phyloP scores from a whole-genome alignment of 2,888 invertebrate genomes.

The Netelia fuscicornis region DNA sequence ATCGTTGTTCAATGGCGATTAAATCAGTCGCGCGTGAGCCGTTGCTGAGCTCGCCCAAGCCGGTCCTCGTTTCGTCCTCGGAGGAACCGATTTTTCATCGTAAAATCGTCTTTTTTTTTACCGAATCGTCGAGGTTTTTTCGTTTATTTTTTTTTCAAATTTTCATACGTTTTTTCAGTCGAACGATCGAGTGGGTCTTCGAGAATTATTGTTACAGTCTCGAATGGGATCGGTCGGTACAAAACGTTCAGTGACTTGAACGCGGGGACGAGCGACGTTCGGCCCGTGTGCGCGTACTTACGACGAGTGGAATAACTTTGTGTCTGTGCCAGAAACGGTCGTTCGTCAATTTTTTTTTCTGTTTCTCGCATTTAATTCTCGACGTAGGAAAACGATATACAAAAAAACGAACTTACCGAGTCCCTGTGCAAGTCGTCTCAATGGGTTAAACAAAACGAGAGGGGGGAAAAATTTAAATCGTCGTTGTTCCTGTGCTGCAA shows the following conservation, averaged over 20 bases:
- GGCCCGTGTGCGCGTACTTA: conserved; percentile 3
- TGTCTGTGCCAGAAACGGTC: conserved; percentile 18
- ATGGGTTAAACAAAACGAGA: conserved; percentile 15
- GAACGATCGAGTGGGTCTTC: background rate
- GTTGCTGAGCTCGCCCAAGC: conserved; percentile 57
- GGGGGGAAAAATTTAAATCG: background rate
- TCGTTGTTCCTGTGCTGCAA: background rate
- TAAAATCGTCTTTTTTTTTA: background rate
- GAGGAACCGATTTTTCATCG: background rate
- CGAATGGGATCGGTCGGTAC: background rate
- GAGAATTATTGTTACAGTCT: background rate
- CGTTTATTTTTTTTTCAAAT: background rate
- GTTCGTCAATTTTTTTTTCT: conserved; percentile 23
- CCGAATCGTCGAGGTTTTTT: conserved; percentile 6
- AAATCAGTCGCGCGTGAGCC: conserved; percentile 62
- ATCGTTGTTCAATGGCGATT: conserved; percentile 59
- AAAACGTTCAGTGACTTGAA: conserved; percentile 53
- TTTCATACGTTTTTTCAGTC: conserved; percentile 3
- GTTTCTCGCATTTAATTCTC: too few species aligned
- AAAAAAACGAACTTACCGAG: background rate
- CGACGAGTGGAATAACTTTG: conserved; percentile 39
- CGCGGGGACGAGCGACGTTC: conserved; percentile 57
- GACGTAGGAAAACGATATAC: conserved; percentile 3
- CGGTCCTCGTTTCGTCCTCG: conserved; percentile 40
- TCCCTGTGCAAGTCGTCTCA: background rate